These are phyloP conservation scores for Parascotia fuliginaria DNA, from an alignment of 2,888 invertebrate genomes.

Conservation along the genomic window DNA sequence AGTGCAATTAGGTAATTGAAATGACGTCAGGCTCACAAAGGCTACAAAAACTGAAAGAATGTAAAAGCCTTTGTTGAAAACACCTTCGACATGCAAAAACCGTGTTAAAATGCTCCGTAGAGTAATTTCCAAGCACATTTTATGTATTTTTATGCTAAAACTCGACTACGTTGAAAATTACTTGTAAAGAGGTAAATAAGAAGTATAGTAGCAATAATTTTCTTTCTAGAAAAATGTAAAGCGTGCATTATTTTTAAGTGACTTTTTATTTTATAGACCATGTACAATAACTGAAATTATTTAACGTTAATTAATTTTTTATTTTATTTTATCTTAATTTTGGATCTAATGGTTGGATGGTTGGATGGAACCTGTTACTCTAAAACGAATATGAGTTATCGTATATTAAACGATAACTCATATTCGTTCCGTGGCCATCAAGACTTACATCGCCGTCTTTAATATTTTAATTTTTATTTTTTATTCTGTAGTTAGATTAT, in stretches of 20 bases:
- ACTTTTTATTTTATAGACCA: conserved; percentile 14
- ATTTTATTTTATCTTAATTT: too few species aligned
- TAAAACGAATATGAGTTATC: too few species aligned
- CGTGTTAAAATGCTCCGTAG: conserved; percentile 28
- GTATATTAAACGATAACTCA: too few species aligned
- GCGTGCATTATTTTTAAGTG: conserved; percentile 22
- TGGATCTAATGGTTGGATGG: too few species aligned
- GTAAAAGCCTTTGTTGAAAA: conserved; percentile 48
- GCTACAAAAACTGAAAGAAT: conserved; percentile 29
- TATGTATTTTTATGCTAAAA: conserved; percentile 20
- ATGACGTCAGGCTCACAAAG: conserved; percentile 35
- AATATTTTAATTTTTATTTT: too few species aligned
- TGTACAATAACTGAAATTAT: too few species aligned
- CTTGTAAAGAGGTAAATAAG: conserved; percentile 39
- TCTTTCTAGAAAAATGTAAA: conserved; percentile 13
- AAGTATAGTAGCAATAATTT: conserved; percentile 28
- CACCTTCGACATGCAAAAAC: conserved; percentile 52
- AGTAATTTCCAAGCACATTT: conserved; percentile 31
- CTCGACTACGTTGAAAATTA: conserved; percentile 24
- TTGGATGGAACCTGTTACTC: too few species aligned
- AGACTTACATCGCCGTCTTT: too few species aligned
- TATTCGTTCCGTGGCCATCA: too few species aligned
- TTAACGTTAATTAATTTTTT: too few species aligned
- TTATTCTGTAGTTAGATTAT: too few species aligned
- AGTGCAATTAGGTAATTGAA: conserved; percentile 39